A percentile compares a stretch with the other conserved stretches of the same genome.
These are phyloP conservation scores for Aythya baeri DNA, from an alignment of 2,113 vertebrate genomes.

Conservation along the genomic window DNA sequence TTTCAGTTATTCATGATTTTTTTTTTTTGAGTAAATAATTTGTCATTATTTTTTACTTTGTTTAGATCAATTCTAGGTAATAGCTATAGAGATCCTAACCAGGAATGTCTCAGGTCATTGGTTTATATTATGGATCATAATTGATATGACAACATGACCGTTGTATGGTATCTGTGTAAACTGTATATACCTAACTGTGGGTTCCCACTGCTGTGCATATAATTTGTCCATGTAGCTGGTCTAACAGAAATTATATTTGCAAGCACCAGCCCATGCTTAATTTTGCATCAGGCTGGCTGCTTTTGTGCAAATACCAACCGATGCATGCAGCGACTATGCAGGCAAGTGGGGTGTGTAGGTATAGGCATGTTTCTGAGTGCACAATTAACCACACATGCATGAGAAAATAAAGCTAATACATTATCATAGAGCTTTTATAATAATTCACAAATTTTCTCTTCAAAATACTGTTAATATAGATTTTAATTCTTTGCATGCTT, in stretches of 20 bases:
- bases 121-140: neutral
- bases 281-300: neutral
- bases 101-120: accelerated
- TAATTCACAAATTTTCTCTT: neutral
- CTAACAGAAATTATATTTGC: accelerated
- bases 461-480: neutral
- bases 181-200: accelerated
- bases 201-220: neutral
- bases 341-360: neutral
- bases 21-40: neutral
- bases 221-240: neutral
- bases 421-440: neutral
- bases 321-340: neutral
- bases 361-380: neutral
- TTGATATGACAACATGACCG: neutral
- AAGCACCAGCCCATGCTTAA: neutral
- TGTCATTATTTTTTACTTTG: accelerated
- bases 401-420: neutral
- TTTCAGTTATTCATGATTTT: neutral
- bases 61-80: neutral
- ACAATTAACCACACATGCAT: accelerated
- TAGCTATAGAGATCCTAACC: neutral
- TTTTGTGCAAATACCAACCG: neutral
- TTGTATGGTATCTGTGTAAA: neutral
- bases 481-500: neutral